Base-by-base conservation (phyloP, 2,888 invertebrate genomes). In the Protophormia terraenovae region DNA sequence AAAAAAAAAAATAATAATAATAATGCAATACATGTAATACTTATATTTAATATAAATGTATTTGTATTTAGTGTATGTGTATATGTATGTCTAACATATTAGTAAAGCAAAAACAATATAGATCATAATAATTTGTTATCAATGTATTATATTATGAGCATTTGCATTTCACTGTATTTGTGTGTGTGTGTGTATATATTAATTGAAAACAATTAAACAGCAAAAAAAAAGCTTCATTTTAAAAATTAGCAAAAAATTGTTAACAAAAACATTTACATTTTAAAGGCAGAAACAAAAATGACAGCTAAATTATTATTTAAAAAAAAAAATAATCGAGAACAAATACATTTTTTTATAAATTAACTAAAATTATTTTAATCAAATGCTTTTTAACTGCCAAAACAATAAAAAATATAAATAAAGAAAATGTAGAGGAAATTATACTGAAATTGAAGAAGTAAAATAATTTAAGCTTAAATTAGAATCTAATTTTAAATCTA, bases 141-240 rank as follows among this genome's bases (percentile, higher is more conserved):
- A 71, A 45, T 71, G 14, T 66, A 41, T 58, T 14, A 45, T 27
- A 35, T 58, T 38, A 47, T 72, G 27, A 60, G 29, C 64, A 71
- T 76, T 81, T 53, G 64, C 35, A 64, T 76, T 71, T 81, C 60
- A 67, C 12, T 67, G 50, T 62, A 62, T 69, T 73, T 64, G 10
- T 69, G 24, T 55, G 27, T 73, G 41, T 83, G 32, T 72, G 14
- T 66, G 22, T 72, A n/a, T 62, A n/a, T n/a, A n/a, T n/a, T n/a
- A n/a, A n/a, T 24, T 22, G 12, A 16, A 41, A 32, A 47, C 4
- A 47, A 35, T 35, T 38, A 67, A 41, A 50, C n/a, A 27, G 55
- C 14, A 27, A 71, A 41, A 27, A 71, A 41, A 29, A 41, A 67
- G 45, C 55, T 55, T 66, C 8, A 76, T 58, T 41, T 12, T 16